phyloP scores from a whole-genome alignment of 2,113 vertebrate species.

The Felis catus region DNA sequence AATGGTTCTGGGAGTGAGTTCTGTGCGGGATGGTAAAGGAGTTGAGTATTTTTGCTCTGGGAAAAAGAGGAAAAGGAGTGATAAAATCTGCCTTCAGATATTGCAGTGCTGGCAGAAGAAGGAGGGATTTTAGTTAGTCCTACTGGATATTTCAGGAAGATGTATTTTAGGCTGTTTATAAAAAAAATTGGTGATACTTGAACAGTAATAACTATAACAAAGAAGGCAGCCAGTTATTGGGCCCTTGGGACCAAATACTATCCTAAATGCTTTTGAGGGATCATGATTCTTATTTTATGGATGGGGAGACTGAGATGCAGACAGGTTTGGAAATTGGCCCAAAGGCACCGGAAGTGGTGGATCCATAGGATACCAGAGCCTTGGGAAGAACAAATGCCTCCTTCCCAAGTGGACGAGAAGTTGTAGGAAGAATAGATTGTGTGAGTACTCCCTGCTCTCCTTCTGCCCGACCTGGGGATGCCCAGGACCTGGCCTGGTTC shows the following conservation, averaged over 20 bases:
- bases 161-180: background rate
- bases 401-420: background rate
- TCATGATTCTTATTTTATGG: background rate
- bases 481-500: background rate
- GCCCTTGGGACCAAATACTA: background rate
- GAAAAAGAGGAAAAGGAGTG: background rate
- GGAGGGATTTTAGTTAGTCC: background rate
- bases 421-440: background rate
- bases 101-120: background rate
- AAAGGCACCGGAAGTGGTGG: background rate
- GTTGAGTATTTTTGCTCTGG: background rate
- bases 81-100: background rate
- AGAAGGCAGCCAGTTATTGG: background rate
- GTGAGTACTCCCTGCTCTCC: background rate
- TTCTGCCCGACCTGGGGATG: fast-evolving
- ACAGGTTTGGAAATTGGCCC: background rate
- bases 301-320: background rate
- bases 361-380: background rate
- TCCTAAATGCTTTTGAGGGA: background rate
- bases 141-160: background rate
- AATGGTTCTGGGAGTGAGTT: background rate
- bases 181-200: background rate
- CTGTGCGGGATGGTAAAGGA: background rate
- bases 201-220: background rate
- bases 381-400: background rate